Evolutionary conservation across 2,113 vertebrate species (phyloP).

Genomic region (Eulacestoma nigropectus): DNA sequence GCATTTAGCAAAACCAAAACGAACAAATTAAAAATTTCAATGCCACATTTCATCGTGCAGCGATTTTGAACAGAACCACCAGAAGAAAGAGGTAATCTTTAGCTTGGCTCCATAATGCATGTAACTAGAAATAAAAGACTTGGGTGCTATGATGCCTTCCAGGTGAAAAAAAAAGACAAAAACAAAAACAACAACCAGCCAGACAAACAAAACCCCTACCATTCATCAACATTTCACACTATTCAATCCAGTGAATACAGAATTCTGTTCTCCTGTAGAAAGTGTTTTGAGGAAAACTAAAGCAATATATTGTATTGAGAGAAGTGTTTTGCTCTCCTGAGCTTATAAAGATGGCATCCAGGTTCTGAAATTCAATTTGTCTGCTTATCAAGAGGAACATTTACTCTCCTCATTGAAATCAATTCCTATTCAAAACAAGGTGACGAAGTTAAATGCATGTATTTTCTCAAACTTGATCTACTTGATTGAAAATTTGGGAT

Average conservation of each 20-base stretch:
- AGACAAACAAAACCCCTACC: neutral
- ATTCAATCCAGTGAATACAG: neutral
- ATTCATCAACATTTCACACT: neutral
- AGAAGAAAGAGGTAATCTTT: neutral
- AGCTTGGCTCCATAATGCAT: neutral
- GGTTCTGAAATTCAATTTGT: neutral
- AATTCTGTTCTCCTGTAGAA: neutral
- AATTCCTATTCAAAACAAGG: neutral
- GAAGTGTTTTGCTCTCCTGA: neutral
- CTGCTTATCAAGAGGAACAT: neutral
- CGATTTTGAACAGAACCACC: neutral
- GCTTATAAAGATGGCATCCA: neutral
- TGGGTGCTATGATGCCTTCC: neutral
- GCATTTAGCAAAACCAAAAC: neutral
- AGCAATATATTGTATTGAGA: neutral
- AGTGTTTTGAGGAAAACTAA: neutral
- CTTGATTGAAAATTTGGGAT: neutral
- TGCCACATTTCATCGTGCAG: neutral
- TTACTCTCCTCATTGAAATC: neutral
- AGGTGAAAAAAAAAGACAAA: fast-evolving
- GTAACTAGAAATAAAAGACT: neutral
- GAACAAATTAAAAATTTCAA: neutral
- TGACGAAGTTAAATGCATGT: neutral
- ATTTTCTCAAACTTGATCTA: neutral
- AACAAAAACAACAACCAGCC: neutral